Base-by-base conservation (phyloP, 2,888 invertebrate genomes). In the Heteromurus nitidus region DNA sequence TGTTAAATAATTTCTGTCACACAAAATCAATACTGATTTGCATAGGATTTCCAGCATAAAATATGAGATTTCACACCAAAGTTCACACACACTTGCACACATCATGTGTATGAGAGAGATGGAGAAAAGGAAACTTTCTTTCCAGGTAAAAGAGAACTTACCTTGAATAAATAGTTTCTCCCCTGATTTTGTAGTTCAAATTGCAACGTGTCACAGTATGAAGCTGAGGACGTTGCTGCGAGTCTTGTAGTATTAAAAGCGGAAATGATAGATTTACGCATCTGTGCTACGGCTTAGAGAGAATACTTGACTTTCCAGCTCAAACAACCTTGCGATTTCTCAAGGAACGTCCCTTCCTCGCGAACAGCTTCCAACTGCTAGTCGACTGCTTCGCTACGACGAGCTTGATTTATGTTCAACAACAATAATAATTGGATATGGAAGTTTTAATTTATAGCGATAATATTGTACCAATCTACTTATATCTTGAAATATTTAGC, bases 201-300 rank as follows among this genome's bases (percentile, higher is more conserved):
- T 68, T 80, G 80, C 80, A 80, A 80, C 73, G 80, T 53, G 74
- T 80, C 80, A 69, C 80, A 80, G 68, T 80, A 80, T 0, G 74
- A 68, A 11, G 22, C 30, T 67, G 80, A 47, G 28, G 80, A 64
- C 50, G 68, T 60, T 53, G 69, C 80, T 50, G 73, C 73, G 31
- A 73, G 47, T 47, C 67, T 80, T 62, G 80, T 80, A n/a, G 73
- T 26, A 44, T 80, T 80, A 3, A 80, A 68, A 62, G 80, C 80
- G 74, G 80, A 58, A 44, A 80, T 80, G 67, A 80, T 72, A 30
- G 70, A 58, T 73, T 80, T 80, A 67, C 67, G 80, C 80, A 80
- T 80, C 50, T 80, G 80, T 47, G 62, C 69, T 64, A 67, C 16
- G 28, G 18, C 20, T 62, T 58, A 26, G 47, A 44, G 16, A 3